Evolutionary conservation across 2,888 invertebrate species (phyloP).

Genomic region (Andrena dorsata): DNA sequence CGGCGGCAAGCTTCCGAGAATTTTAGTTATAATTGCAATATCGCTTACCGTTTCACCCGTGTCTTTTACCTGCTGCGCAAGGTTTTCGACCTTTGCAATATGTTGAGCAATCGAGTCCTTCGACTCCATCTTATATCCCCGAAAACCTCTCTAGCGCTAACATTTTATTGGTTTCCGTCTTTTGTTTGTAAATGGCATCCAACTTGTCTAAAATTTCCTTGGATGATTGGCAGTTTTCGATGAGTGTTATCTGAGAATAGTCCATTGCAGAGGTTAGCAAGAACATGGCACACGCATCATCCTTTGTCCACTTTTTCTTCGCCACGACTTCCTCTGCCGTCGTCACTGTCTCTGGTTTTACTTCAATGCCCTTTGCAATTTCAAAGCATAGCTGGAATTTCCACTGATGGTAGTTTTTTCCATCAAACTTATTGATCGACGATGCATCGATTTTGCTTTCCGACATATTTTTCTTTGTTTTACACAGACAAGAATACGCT

Average conservation of each 20-base stretch:
- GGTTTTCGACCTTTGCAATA: no score
- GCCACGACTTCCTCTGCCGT: background rate
- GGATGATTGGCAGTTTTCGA: no score
- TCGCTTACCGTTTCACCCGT: slow-evolving; percentile 10
- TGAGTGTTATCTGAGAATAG: no score
- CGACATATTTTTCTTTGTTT: background rate
- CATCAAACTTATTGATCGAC: slow-evolving; percentile 1
- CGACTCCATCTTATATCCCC: no score
- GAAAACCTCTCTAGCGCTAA: no score
- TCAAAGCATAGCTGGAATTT: slow-evolving; percentile 10
- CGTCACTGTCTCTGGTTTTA: background rate
- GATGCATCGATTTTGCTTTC: slow-evolving; percentile 1
- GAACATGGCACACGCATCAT: slow-evolving; percentile 12
- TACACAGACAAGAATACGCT: no score
- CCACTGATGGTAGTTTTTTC: slow-evolving; percentile 10
- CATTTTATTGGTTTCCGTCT: no score
- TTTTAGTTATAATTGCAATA: background rate
- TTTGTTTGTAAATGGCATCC: no score
- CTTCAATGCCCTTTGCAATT: background rate
- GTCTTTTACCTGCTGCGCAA: no score
- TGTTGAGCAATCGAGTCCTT: no score
- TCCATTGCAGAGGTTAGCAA: no score
- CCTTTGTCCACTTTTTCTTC: background rate
- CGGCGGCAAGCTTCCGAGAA: background rate
- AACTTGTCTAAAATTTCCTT: no score